A percentile compares a stretch with the other conserved stretches of the same genome.
These are phyloP conservation scores for Rhimphoctona megacephalus DNA, from an alignment of 2,888 invertebrate species.

Conservation along the genomic window DNA sequence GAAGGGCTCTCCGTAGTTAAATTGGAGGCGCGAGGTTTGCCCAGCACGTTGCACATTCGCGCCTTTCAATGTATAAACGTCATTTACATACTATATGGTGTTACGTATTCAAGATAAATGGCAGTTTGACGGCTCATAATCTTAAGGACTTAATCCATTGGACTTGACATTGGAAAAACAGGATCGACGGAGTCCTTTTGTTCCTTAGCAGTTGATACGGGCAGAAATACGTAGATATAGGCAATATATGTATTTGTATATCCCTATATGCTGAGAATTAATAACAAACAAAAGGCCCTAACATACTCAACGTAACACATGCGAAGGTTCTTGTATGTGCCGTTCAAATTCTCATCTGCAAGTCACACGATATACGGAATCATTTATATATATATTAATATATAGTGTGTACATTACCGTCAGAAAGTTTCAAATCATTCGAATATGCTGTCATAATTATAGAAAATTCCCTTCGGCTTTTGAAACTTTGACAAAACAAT, in stretches of 20 bases:
- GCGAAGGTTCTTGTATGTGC: neutral
- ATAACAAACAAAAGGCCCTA: neutral
- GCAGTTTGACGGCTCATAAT: neutral
- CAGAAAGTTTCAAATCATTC: neutral
- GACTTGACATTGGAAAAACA: neutral
- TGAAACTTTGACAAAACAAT: neutral
- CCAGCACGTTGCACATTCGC: constrained; percentile 18
- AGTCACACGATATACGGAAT: neutral
- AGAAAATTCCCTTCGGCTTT: neutral
- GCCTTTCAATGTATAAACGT: constrained; percentile 8
- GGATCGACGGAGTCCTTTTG: neutral
- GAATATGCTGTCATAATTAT: neutral
- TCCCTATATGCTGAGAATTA: neutral
- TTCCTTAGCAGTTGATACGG: neutral
- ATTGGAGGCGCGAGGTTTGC: constrained; percentile 30
- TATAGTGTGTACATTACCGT: neutral
- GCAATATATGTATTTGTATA: neutral
- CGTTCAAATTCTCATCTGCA: neutral
- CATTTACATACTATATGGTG: neutral
- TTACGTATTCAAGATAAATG: constrained; percentile 1
- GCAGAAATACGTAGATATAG: neutral
- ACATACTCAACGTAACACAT: neutral
- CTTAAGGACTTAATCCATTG: neutral
- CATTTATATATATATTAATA: neutral
- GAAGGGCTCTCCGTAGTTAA: constrained; percentile 15